Evolutionary conservation across 2,888 invertebrate species (phyloP), one percentile per base, ranked within the genome.

Genomic region (Callyntrura sp.): DNA sequence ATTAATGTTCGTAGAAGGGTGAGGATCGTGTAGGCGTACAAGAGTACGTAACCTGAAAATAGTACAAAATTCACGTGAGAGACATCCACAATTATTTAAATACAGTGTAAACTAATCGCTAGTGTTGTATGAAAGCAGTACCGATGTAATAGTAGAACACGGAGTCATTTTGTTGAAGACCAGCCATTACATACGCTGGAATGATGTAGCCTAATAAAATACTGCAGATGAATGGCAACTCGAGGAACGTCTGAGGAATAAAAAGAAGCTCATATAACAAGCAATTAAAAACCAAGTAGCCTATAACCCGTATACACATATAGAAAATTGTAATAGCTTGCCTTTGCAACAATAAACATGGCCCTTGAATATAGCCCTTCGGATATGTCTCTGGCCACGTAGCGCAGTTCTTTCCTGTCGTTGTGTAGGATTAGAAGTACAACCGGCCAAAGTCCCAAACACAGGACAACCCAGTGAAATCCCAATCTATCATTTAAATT

Each of bases 151-250:
- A 83, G 25, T 92, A 91, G 90, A 92, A 91, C 57, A 90, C 86
- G 91, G 91, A 65, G 90, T 92, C 91, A 93, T 94, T 85, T 92
- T 96, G 45, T 93, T 98, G 97, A 0, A 98, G 95, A 0, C 98
- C 98, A 35, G 97, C 96, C 98, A 98, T 98, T 20, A 97, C 97
- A 94, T 97, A 98, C 68, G 98, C 97, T 17, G 98, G 98, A 89
- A 98, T 96, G 83, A 98, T 94, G 94, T 97, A 98, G 3, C 97
- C 97, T 92, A 98, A 94, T 96, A 98, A 98, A 76, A 98, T 96
- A 92, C 97, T 95, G 79, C 96, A 95, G 84, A 97, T 97, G 0
- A 98, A 97, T 94, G 97, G 96, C 45, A 98, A 94, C 93, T 97
- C 97, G 93, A 97, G 96, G 81, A 98, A 94, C 94, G 97, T 96